Percentiles rank a stretch among this genome's conserved stretches.
phyloP scores from a whole-genome alignment of 2,113 vertebrate genomes.

The Sinocyclocheilus grahami region DNA sequence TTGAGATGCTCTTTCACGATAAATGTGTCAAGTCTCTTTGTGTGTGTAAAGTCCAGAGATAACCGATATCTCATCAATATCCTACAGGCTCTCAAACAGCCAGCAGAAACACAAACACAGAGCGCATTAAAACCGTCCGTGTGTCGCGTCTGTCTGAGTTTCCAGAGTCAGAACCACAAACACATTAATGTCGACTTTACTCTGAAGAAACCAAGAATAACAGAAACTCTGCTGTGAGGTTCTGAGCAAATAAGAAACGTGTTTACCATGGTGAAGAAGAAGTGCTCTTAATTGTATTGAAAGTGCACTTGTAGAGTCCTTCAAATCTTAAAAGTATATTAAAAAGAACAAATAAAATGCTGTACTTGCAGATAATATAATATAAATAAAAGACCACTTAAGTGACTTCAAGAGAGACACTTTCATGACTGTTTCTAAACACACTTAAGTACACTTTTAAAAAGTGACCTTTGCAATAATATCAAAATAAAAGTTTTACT shows the following conservation, averaged over 20 bases:
- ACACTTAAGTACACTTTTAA: not conserved
- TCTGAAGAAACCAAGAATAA: not conserved
- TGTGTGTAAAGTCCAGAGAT: not conserved
- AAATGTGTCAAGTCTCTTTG: not conserved
- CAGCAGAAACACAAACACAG: not conserved
- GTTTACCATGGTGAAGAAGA: not conserved
- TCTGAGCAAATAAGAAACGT: no score
- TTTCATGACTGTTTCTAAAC: no score
- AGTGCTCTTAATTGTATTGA: not conserved
- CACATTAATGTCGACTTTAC: not conserved
- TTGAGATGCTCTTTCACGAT: not conserved
- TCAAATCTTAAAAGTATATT: not conserved
- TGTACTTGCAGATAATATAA: no score
- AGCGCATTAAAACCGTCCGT: not conserved
- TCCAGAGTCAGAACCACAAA: not conserved
- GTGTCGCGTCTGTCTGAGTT: not conserved
- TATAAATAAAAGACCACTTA: not conserved
- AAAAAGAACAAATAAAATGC: no score
- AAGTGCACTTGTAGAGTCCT: not conserved
- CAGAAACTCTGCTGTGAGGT: not conserved
- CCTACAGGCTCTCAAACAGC: not conserved
- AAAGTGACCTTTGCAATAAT: no score
- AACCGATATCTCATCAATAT: constrained; percentile 4
- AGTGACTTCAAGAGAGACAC: not conserved
- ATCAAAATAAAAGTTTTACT: no score